Evolutionary conservation across 2,797 vertebrate genomes (phyloP), one percentile per base, ranked within the genome.

Genomic region (Argya squamiceps): DNA sequence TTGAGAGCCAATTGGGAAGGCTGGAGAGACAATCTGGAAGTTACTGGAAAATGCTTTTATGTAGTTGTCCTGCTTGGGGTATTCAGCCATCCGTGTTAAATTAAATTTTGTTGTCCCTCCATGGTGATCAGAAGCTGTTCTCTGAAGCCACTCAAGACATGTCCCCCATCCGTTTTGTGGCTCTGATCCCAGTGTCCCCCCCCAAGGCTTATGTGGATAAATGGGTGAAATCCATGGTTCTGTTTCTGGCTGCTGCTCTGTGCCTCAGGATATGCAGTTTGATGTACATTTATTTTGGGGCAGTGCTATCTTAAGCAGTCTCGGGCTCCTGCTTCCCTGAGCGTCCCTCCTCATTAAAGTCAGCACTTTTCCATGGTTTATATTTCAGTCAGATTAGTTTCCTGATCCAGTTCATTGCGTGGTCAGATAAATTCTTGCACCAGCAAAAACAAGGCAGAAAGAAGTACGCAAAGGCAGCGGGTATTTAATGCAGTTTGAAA

Each of bases 301-400:
- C 76, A 55, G 21, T 10, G 82, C 93, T 90, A 29, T 71, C 95
- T 90, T 39, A 50, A 74, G 69, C 24, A 10, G 65, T 93, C 88
- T 84, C 88, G 84, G 88, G 50, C 79, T 92, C 70, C 83, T 73
- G 88, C 76, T 89, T 95, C 73, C 87, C 49, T 58, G 88, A 91
- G 37, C 7, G 11, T 39, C 69, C 76, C 69, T 70, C 79, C 78
- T 78, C 73, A 6, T 78, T 86, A 26, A 81, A 93, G 93, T 95
- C 95, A 96, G 96, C 95, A 81, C 79, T 96, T 97, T 81, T 41
- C 4, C 2, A 7, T 86, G 88, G 77, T 94, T 93, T 95, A 71
- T 93, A 84, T 94, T 93, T 94, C 92, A 85, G 76, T 53, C 89
- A 88, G 85, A 65, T 90, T 85, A 59, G 62, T 90, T 92, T 96